Conservation (phyloP, 2,888 invertebrate genomes). For the Philereme vetulata region DNA sequence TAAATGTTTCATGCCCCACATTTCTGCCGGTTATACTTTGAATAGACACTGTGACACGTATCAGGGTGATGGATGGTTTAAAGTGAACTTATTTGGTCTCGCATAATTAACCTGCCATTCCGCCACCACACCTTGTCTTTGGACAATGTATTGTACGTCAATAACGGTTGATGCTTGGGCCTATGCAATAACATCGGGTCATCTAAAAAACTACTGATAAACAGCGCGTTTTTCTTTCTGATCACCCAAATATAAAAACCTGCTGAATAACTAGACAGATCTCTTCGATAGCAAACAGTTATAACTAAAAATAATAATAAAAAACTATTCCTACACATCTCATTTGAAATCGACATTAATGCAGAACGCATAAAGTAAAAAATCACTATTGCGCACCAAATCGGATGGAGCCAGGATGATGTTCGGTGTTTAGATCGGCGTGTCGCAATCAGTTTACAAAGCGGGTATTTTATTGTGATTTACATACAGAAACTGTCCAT, state of each 20-base stretch:
- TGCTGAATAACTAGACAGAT: too few relatives aligned
- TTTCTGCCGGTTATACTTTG: constrained; percentile 60
- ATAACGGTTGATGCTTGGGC: constrained; percentile 65
- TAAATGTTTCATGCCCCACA: constrained; percentile 59
- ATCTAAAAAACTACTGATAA: neutral
- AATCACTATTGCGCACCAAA: constrained; percentile 48
- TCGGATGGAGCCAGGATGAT: constrained; percentile 56
- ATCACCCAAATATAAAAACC: neutral
- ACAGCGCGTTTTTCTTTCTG: neutral
- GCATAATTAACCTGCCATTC: constrained; percentile 70
- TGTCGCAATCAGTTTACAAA: constrained; percentile 80
- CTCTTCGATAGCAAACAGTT: too few relatives aligned
- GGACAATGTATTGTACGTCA: constrained; percentile 76
- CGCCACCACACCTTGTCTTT: constrained; percentile 71
- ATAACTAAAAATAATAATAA: too few relatives aligned
- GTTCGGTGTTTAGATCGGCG: constrained; percentile 72
- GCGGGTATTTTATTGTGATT: constrained; percentile 81
- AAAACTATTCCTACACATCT: neutral
- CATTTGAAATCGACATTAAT: constrained; percentile 3
- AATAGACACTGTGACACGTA: constrained; percentile 60
- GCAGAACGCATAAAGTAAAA: constrained; percentile 44
- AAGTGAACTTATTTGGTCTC: constrained; percentile 65
- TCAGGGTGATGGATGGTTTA: constrained; percentile 67
- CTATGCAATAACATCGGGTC: constrained; percentile 53
- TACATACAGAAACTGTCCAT: constrained; percentile 76